phyloP scores from a whole-genome alignment of 2,113 vertebrate species.

The Festucalex cinctus region DNA sequence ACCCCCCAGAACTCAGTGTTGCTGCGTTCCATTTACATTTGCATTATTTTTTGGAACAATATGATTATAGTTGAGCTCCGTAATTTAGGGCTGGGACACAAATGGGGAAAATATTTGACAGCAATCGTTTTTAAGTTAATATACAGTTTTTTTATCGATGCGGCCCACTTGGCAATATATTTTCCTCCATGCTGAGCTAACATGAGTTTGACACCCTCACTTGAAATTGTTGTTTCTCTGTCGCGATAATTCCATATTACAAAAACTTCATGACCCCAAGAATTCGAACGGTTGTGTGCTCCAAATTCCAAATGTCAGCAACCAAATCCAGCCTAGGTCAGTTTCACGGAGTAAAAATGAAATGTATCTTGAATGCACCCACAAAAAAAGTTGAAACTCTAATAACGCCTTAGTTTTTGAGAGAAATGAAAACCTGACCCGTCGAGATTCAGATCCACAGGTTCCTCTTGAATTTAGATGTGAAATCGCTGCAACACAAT shows the following conservation, averaged over 20 bases:
- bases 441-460: neutral
- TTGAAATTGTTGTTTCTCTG: neutral
- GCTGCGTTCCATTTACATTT: no score
- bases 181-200: no score
- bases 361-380: neutral
- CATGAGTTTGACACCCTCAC: no score
- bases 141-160: no score
- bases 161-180: no score
- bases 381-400: neutral
- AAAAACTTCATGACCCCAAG: neutral
- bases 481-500: neutral
- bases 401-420: neutral
- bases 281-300: neutral
- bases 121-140: no score
- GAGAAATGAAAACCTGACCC: neutral
- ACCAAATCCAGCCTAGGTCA: neutral
- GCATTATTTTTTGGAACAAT: no score
- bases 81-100: no score
- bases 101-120: no score
- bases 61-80: no score
- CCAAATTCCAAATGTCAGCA: neutral
- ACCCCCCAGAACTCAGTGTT: no score
- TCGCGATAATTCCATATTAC: neutral
- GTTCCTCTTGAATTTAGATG: neutral
- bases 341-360: neutral